These are phyloP conservation scores for Streptopelia turtur DNA, from an alignment of 2,797 vertebrate species.

Conservation along the genomic window DNA sequence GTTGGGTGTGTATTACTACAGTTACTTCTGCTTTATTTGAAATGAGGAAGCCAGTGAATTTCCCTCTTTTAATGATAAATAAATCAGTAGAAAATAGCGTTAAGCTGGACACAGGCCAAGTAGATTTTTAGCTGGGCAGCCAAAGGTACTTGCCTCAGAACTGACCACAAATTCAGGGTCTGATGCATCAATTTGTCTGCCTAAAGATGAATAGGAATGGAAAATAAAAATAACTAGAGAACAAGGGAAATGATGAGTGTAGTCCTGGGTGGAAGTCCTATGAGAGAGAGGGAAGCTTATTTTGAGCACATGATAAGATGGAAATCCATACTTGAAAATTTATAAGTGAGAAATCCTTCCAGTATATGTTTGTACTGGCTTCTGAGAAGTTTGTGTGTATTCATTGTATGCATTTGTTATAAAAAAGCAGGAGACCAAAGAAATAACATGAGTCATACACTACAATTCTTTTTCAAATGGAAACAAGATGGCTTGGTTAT, in stretches of 20 bases:
- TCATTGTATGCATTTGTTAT: not conserved
- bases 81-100: not conserved
- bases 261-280: not conserved
- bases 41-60: not conserved
- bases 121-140: not conserved
- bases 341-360: not conserved
- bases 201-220: not conserved
- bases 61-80: not conserved
- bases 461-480: not conserved
- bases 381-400: not conserved
- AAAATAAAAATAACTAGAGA: not conserved
- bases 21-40: not conserved
- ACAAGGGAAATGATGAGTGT: not conserved
- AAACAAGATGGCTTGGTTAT: not conserved
- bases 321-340: not conserved
- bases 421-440: not conserved
- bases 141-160: not conserved
- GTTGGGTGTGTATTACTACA: not conserved
- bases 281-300: not conserved
- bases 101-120: not conserved
- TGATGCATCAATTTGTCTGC: not conserved
- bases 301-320: not conserved
- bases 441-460: not conserved
- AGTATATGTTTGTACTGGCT: rapidly evolving
- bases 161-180: not conserved